Percentiles rank a stretch among this genome's conserved stretches.
These are phyloP conservation scores for Tinamus major DNA, from an alignment of 2,797 vertebrate species.

Conservation along the genomic window DNA sequence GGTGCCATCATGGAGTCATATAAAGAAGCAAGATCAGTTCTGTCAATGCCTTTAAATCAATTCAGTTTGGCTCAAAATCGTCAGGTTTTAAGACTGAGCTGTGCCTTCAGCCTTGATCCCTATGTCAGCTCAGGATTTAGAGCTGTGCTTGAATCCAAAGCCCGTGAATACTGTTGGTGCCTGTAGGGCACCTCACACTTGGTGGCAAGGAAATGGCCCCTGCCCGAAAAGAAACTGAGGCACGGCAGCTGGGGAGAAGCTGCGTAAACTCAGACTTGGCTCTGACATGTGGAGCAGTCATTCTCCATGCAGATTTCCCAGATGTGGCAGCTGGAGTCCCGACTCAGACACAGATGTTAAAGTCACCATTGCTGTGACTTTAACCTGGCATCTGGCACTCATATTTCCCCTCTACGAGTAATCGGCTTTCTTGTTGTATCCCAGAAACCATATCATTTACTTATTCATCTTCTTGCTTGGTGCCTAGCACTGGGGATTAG, in stretches of 20 bases:
- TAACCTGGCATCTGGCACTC: background rate
- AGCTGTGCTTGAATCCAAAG: background rate
- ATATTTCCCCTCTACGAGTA: background rate
- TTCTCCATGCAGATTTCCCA: background rate
- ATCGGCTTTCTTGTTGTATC: background rate
- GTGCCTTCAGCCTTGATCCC: background rate
- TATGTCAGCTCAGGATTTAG: background rate
- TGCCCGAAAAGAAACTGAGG: background rate
- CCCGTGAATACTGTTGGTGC: background rate
- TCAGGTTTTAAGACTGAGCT: background rate
- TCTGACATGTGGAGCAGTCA: accelerated
- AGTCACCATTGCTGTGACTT: background rate
- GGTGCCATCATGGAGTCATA: background rate
- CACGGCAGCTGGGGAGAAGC: background rate
- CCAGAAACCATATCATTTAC: background rate
- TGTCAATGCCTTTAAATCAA: background rate
- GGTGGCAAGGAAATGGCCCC: background rate
- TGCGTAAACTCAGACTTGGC: accelerated
- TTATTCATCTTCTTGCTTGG: accelerated
- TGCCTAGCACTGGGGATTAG: background rate
- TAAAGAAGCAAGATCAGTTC: constrained; percentile 11
- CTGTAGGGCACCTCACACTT: background rate
- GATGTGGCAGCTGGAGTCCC: background rate
- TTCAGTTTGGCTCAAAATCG: background rate
- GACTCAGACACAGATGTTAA: background rate